Percentiles rank a stretch among this genome's conserved stretches.
phyloP scores from a whole-genome alignment of 2,888 invertebrate species.

The Pollenia griseotomentosa region DNA sequence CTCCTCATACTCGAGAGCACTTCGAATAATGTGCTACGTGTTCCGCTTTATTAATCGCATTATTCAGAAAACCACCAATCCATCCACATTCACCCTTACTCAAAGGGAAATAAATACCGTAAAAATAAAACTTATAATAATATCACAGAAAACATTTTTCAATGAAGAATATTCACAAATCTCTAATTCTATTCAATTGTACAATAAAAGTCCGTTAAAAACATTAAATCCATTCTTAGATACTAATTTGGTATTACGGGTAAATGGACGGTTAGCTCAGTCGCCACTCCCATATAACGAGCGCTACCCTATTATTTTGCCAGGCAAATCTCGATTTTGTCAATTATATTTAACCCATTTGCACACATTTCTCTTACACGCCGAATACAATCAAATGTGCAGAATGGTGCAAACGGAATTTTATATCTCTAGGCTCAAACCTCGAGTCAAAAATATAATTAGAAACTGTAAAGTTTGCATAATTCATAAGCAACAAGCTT shows the following conservation, averaged over 20 bases:
- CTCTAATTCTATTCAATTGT: neutral
- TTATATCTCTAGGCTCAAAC: neutral
- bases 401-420: neutral
- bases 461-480: too few species aligned
- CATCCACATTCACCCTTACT: too few species aligned
- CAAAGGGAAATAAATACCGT: neutral
- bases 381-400: neutral
- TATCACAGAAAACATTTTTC: neutral
- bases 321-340: neutral
- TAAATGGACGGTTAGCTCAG: neutral
- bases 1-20: too few species aligned
- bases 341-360: neutral
- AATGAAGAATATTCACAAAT: neutral
- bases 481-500: too few species aligned
- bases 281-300: neutral
- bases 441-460: too few species aligned
- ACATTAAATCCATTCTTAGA: too few species aligned
- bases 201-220: too few species aligned
- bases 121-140: neutral
- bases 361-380: neutral
- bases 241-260: neutral
- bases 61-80: too few species aligned
- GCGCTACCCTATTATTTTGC: constrained; percentile 7
- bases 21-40: too few species aligned
- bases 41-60: too few species aligned